Evolutionary conservation across 2,888 invertebrate species (phyloP), one percentile per base, ranked within the genome.

Genomic region (Erannis defoliaria): DNA sequence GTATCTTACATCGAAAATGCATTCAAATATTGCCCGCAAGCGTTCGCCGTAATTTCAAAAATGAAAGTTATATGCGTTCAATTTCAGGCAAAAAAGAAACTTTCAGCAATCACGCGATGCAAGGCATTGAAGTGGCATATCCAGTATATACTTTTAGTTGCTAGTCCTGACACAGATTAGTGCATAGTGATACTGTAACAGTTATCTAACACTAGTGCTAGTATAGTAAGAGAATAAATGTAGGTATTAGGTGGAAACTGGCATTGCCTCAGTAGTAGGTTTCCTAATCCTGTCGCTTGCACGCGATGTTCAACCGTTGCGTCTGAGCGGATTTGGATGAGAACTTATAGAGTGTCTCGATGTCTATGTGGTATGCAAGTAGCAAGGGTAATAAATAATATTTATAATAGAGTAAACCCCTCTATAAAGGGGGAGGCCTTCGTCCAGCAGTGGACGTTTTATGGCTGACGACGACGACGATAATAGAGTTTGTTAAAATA

Each of bases 251-350:
- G 42, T 59, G 35, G 5, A 38, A 10, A 19, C 43, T 62, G 19
- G n/a, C 40, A 55, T 64, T 69, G 64, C 64, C 60, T 64, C 73
- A 70, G 71, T 6, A 23, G 4, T 33, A 12, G 68, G 66, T 72
- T 71, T 68, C 73, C 73, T 72, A 76, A 70, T 65, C 58, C 64
- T 49, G 35, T 33, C 21, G 70, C 66, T 71, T 3, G 70, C 74
- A 57, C 19, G 55, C 82, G 78, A 80, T 76, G 71, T 73, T 12
- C 31, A 31, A 23, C 5, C 9, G 31, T 10, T 10, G 12, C 31
- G n/a, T n/a, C n/a, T n/a, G n/a, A n/a, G n/a, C n/a, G n/a, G n/a
- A n/a, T n/a, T n/a, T n/a, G n/a, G n/a, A n/a, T n/a, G n/a, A n/a
- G n/a, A n/a, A n/a, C n/a, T n/a, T n/a, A n/a, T n/a, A n/a, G n/a